These are phyloP conservation scores for Steinernema hermaphroditum DNA, from an alignment of 2,888 invertebrate genomes.

Conservation along the genomic window DNA sequence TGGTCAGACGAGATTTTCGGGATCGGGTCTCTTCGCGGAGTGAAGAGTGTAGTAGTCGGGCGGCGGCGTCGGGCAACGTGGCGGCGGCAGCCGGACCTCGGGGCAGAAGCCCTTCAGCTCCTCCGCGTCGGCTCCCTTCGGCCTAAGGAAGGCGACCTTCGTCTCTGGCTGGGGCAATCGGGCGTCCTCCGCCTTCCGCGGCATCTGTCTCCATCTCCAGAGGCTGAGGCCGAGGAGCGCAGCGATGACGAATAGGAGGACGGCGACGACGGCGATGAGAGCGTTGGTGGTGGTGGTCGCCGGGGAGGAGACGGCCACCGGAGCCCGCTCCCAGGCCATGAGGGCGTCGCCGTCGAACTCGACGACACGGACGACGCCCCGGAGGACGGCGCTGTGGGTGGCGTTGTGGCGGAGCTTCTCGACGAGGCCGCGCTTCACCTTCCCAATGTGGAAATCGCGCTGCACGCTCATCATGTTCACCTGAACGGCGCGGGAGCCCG, in stretches of 20 bases:
- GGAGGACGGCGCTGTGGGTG: constrained; percentile 1
- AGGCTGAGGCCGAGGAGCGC: neutral
- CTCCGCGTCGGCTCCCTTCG: neutral
- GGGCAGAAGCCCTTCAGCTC: neutral
- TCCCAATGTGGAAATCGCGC: constrained; percentile 28
- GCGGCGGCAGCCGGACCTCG: neutral
- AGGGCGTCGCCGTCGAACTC: constrained; percentile 15
- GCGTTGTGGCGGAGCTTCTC: constrained; percentile 17
- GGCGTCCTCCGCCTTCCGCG: neutral
- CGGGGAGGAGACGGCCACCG: neutral
- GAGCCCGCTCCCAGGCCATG: neutral
- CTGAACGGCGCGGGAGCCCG: neutral
- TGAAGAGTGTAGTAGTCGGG: constrained; percentile 9
- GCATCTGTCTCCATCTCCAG: neutral
- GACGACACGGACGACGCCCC: neutral
- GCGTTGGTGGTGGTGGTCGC: neutral
- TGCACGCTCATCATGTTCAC: constrained; percentile 21
- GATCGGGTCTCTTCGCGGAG: neutral
- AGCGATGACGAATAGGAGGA: constrained; percentile 10
- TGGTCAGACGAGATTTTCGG: neutral
- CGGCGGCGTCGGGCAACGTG: constrained; percentile 16
- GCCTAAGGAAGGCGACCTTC: neutral
- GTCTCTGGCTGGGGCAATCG: neutral
- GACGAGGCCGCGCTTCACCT: constrained; percentile 17
- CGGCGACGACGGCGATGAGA: neutral